These are phyloP conservation scores for Cyclura pinguis DNA, from an alignment of 2,797 vertebrate genomes.

Conservation along the genomic window DNA sequence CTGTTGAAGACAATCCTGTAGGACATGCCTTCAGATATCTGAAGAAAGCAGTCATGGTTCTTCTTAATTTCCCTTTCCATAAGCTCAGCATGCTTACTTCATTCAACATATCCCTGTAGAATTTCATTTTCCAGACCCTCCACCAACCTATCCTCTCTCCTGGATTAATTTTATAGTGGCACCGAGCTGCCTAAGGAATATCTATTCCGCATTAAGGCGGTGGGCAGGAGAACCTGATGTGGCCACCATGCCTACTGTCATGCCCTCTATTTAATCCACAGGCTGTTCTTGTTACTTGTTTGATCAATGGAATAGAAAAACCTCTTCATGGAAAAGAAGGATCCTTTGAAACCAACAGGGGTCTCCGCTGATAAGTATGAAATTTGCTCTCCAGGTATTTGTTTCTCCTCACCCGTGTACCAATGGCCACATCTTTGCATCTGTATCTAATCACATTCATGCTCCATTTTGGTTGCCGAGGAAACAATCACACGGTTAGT, in stretches of 20 bases:
- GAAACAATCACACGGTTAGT: conserved; percentile 62
- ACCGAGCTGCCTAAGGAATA: no score
- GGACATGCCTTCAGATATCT: neutral
- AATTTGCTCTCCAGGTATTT: neutral
- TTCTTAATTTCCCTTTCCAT: neutral
- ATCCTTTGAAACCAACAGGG: neutral
- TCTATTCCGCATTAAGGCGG: neutral
- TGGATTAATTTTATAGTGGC: no score
- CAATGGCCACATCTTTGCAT: conserved; percentile 55
- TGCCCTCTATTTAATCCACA: neutral
- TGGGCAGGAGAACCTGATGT: neutral
- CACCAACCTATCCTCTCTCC: neutral
- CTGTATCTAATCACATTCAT: conserved; percentile 58
- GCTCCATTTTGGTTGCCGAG: conserved; percentile 51
- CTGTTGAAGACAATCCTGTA: no score
- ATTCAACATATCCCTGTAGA: neutral
- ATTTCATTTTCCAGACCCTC: neutral
- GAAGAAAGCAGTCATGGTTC: neutral
- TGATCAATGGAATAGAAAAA: neutral
- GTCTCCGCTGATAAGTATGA: neutral
- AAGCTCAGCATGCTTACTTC: neutral
- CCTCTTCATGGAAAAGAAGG: neutral
- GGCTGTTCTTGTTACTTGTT: neutral
- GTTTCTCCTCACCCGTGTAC: conserved; percentile 44
- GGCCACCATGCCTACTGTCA: neutral